These are phyloP conservation scores for Papilio glaucus DNA, from an alignment of 1,140 invertebrate genomes.

Conservation along the genomic window DNA sequence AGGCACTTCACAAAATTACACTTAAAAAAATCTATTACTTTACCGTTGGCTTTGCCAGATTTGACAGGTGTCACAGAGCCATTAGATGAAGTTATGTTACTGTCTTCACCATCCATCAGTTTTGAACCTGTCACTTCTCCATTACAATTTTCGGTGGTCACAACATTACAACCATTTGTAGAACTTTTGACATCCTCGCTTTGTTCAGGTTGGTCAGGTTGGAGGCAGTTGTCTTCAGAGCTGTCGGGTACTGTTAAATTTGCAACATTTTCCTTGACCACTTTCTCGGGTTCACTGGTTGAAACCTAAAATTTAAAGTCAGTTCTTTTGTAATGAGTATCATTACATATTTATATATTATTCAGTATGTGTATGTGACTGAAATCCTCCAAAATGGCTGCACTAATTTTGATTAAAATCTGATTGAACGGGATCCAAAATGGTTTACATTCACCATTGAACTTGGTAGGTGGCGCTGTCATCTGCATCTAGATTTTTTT, in stretches of 20 bases:
- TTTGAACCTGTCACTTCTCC: slow-evolving; percentile 83
- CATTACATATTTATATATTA: too few species aligned
- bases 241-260: slow-evolving; percentile 83
- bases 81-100: slow-evolving; percentile 77
- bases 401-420: too few species aligned
- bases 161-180: slow-evolving; percentile 60
- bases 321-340: too few species aligned
- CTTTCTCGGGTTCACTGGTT: slow-evolving; percentile 82
- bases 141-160: slow-evolving; percentile 67
- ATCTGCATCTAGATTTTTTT: too few species aligned
- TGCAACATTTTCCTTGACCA: slow-evolving; percentile 50
- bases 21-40: neutral
- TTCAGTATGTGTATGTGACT: too few species aligned
- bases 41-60: slow-evolving; percentile 63
- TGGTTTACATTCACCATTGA: too few species aligned
- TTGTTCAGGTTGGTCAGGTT: slow-evolving; percentile 76
- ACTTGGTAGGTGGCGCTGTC: too few species aligned
- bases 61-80: slow-evolving; percentile 69
- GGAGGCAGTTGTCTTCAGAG: slow-evolving; percentile 81
- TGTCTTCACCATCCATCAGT: slow-evolving; percentile 83
- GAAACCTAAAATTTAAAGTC: slow-evolving; percentile 80
- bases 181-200: slow-evolving; percentile 72
- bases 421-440: too few species aligned
- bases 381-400: too few species aligned
- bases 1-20: neutral